Conservation (phyloP, 2,113 vertebrate species). For the Eira barbara region DNA sequence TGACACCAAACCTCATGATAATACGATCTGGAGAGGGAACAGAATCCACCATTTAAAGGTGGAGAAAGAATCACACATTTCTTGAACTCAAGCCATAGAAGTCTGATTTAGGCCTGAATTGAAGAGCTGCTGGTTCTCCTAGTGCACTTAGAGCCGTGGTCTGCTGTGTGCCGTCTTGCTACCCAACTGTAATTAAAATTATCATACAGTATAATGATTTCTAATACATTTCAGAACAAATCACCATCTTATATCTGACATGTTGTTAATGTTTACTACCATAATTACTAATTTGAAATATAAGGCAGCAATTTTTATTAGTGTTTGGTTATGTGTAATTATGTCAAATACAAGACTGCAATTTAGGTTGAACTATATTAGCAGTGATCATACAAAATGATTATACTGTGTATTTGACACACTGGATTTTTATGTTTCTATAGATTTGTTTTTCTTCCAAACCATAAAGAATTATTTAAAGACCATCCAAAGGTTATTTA, state of each 20-base stretch:
- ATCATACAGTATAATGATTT: constrained; percentile 84
- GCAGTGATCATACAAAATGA: constrained; percentile 78
- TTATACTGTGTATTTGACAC: constrained; percentile 73
- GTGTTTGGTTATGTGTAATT: constrained; percentile 85
- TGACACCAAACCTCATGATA: not conserved
- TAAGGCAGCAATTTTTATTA: constrained; percentile 85
- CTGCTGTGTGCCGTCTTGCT: not conserved
- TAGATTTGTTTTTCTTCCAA: constrained; percentile 38
- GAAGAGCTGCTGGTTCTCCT: constrained; percentile 16
- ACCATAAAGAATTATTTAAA: constrained; percentile 56
- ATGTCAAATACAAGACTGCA: constrained; percentile 82
- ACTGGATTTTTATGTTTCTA: constrained; percentile 56
- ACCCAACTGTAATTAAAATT: constrained; percentile 83
- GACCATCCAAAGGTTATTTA: constrained; percentile 53
- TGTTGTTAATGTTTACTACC: constrained; percentile 85
- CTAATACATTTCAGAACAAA: constrained; percentile 84
- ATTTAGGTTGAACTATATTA: constrained; percentile 83
- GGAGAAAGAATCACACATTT: not conserved
- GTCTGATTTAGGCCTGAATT: not conserved
- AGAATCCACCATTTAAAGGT: not conserved
- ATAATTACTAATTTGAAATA: constrained; percentile 87
- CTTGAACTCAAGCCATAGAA: not conserved
- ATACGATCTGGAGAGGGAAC: not conserved
- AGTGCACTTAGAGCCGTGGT: constrained; percentile 41
- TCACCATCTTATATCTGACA: constrained; percentile 85